Base-by-base conservation (phyloP, 2,113 vertebrate species). In the Spea multiplicata region DNA sequence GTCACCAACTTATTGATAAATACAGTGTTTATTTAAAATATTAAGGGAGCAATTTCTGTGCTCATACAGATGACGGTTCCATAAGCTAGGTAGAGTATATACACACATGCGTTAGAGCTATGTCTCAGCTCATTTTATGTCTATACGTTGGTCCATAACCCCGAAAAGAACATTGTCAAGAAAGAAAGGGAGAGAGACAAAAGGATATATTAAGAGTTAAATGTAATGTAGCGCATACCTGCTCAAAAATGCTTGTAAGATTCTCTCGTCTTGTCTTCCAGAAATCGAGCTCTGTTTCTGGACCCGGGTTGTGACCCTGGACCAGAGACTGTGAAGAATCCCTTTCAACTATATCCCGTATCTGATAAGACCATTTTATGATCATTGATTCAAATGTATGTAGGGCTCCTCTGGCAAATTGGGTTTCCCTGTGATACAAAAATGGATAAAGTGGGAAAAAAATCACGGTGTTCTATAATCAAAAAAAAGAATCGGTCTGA, bases 281-380 rank as follows among this genome's bases (percentile, higher is more conserved):
- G 83, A 93, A 95, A 53, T 87, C 86, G 47, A 95, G 82, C 80
- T 95, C 93, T 50, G 77, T 84, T 74, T 73, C 73, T 46, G 91
- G 93, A 17, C 83, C 86, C 0, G 74, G 85, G 79, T 86, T 84
- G 81, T 88, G 68, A 30, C 82, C 85, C 52, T 61, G 79, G 57
- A 86, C 74, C 59, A 94, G 81, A 45, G 89, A 44, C 55, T 90
- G 84, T 62, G 86, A 81, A 66, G 90, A 93, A 86, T 94, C 89
- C 70, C 82, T 87, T 14, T 85, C 88, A 73, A 94, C 45, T 57
- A 88, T 82, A 66, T 89, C 91, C 80, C 86, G 85, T 61, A 92
- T 89, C 73, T 95, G 87, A 86, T 87, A 88, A 0, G 87, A 89
- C 91, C 93, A 94, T 75, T 85, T 89, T 84, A 94, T 93, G 66